Percentiles rank a stretch among this genome's conserved stretches.
Conservation (phyloP, 1,140 invertebrate species). For the Rhysida immarginata region DNA sequence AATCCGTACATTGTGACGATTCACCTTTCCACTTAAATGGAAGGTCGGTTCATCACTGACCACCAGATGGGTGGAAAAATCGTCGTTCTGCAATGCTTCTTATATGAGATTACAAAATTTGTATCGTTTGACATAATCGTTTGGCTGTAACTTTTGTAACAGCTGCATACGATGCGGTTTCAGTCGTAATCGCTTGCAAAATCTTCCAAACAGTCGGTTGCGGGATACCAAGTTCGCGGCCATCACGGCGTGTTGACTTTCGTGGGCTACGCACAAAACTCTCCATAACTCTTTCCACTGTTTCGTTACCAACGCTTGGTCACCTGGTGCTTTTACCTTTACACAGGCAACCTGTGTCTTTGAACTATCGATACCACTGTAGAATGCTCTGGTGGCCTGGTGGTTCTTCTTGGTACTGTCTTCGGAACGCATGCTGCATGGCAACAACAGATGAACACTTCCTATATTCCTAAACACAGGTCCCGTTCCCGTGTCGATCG, state of each 20-base stretch:
- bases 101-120: neutral
- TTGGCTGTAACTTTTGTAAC: neutral
- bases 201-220: slow-evolving; percentile 6
- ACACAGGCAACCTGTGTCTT: neutral
- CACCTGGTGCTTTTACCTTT: neutral
- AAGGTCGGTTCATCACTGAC: too few species aligned
- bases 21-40: too few species aligned
- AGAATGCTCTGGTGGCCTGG: neutral
- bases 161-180: slow-evolving; percentile 5
- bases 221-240: slow-evolving; percentile 4
- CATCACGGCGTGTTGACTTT: slow-evolving; percentile 4
- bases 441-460: neutral
- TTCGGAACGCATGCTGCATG: neutral
- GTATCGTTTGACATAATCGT: neutral
- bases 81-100: neutral
- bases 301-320: slow-evolving; percentile 1
- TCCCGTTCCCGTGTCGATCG: too few species aligned
- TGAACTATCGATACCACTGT: slow-evolving; percentile 2
- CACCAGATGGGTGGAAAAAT: too few species aligned
- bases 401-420: neutral
- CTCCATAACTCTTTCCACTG: slow-evolving; percentile 1
- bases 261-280: neutral
- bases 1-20: too few species aligned
- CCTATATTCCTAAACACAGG: neutral
- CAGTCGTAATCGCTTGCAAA: neutral